Conservation (phyloP, 1,140 invertebrate species). For the Littorina saxatilis region DNA sequence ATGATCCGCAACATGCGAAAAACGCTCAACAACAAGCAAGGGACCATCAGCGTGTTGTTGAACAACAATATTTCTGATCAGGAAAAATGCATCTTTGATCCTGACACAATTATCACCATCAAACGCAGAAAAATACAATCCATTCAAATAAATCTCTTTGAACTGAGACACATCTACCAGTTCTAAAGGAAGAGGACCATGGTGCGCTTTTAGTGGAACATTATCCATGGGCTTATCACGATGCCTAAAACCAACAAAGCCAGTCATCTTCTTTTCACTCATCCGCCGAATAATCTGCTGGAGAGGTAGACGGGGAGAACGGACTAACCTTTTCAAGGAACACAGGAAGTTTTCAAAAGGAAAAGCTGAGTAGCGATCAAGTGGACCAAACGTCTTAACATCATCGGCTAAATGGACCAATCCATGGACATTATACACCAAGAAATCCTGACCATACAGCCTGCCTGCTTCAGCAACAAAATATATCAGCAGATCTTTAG, state of each 20-base stretch:
- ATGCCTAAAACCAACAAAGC: not conserved
- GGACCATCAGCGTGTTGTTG: too few relatives aligned
- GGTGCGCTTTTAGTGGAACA: constrained; percentile 25
- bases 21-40: too few relatives aligned
- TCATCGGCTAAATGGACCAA: constrained; percentile 75
- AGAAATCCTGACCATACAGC: constrained; percentile 64
- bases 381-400: constrained; percentile 70
- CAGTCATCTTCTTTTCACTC: constrained; percentile 52
- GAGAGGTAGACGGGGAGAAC: constrained; percentile 56
- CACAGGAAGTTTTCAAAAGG: constrained; percentile 76
- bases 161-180: too few relatives aligned
- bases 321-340: constrained; percentile 69
- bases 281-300: constrained; percentile 61
- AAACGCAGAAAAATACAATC: too few relatives aligned
- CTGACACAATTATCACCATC: too few relatives aligned
- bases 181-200: constrained; percentile 41
- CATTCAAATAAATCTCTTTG: too few relatives aligned
- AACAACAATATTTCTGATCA: too few relatives aligned
- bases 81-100: too few relatives aligned
- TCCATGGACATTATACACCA: constrained; percentile 74
- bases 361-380: constrained; percentile 75
- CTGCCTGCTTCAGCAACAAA: constrained; percentile 64
- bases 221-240: not conserved
- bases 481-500: constrained; percentile 57
- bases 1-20: too few relatives aligned